Evolutionary conservation across 2,888 invertebrate genomes (phyloP).

Genomic region (Drosophila hawaiiensis): DNA sequence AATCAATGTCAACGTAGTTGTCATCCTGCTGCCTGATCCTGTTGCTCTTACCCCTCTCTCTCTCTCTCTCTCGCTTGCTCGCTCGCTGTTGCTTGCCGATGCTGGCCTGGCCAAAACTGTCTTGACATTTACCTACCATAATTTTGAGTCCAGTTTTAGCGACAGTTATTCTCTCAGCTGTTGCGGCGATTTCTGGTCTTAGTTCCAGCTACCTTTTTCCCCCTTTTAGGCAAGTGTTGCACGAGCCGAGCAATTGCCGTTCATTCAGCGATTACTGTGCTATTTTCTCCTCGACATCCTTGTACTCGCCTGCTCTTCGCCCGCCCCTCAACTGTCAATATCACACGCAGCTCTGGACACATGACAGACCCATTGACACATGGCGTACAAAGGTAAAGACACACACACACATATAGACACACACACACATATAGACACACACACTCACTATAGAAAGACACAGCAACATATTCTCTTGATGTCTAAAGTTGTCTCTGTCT

Average conservation of each 20-base stretch:
- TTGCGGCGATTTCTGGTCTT: conserved; percentile 8
- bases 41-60: conserved; percentile 9
- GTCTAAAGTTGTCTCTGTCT: conserved; percentile 16
- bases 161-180: conserved; percentile 35
- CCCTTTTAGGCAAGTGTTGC: conserved; percentile 44
- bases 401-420: conserved; percentile 14
- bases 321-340: conserved; percentile 69
- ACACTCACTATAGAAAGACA: conserved; percentile 6
- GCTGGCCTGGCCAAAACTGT: conserved; percentile 24
- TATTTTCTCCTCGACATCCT: neutral
- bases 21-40: conserved; percentile 55
- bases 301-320: neutral
- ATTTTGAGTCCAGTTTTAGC: conserved; percentile 56
- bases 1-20: conserved; percentile 75
- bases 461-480: conserved; percentile 21
- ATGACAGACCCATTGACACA: conserved; percentile 79
- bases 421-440: conserved; percentile 3
- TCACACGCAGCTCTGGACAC: conserved; percentile 78
- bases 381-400: conserved; percentile 70
- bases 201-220: neutral
- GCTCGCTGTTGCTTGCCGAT: conserved; percentile 7
- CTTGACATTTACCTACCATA: conserved; percentile 68
- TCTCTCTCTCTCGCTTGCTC: neutral
- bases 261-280: conserved; percentile 43
- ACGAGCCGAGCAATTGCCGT: conserved; percentile 55